These are phyloP conservation scores for Jacana jacana DNA, from an alignment of 2,113 vertebrate species.

Conservation along the genomic window DNA sequence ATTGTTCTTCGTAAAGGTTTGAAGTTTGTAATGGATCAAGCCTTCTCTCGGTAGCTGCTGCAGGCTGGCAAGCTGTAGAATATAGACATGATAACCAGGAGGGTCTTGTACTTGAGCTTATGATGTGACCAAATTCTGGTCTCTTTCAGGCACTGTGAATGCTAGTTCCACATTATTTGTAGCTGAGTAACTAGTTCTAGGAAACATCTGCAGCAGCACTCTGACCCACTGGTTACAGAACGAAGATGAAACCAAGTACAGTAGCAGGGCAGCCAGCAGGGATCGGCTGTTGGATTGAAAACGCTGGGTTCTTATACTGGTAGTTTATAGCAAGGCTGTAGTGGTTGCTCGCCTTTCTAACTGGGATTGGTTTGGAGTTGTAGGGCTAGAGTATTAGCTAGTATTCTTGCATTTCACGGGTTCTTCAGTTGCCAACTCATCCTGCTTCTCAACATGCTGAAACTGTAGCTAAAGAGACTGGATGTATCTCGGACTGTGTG, in stretches of 20 bases:
- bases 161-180: neutral
- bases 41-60: neutral
- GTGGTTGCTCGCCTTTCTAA: neutral
- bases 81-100: neutral
- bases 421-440: neutral
- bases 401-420: neutral
- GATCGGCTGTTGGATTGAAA: neutral
- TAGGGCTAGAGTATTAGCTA: neutral
- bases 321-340: neutral
- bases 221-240: neutral
- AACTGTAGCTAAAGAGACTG: neutral
- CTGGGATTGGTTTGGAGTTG: neutral
- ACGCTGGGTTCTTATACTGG: neutral
- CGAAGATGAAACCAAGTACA: neutral
- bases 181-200: neutral
- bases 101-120: neutral
- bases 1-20: neutral
- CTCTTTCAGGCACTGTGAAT: neutral
- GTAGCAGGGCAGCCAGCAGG: neutral
- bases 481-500: neutral
- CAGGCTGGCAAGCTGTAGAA: neutral
- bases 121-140: neutral
- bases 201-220: neutral
- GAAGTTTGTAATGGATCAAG: neutral
- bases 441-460: neutral